Conservation (phyloP, 2,113 vertebrate species). For the Heliornis fulica region DNA sequence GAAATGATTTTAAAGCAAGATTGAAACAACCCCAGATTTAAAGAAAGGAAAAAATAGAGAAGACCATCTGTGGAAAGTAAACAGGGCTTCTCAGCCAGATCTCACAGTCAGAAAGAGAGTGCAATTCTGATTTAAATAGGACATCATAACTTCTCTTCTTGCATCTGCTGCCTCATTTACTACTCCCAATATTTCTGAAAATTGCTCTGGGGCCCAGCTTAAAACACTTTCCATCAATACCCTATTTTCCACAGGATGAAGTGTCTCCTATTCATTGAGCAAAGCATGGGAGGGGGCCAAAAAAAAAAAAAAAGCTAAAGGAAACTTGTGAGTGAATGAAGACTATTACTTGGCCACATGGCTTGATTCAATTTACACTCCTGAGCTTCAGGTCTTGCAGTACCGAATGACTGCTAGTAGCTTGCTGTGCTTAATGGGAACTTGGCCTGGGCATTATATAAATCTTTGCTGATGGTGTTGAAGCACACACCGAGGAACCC, state of each 20-base stretch:
- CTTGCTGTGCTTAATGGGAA: conserved; percentile 16
- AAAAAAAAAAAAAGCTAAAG: background rate
- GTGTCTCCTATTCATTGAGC: background rate
- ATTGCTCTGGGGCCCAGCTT: background rate
- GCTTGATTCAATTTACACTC: conserved; percentile 19
- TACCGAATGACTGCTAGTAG: background rate
- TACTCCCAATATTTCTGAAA: background rate
- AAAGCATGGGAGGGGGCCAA: accelerated
- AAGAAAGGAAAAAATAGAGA: background rate
- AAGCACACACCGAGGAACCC: background rate
- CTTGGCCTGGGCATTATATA: background rate
- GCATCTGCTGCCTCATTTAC: background rate
- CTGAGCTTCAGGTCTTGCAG: background rate
- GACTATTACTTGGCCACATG: background rate
- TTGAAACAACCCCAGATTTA: background rate
- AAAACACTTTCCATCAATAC: background rate
- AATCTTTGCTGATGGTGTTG: background rate
- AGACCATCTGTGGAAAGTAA: background rate
- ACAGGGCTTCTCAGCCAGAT: background rate
- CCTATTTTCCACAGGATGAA: background rate
- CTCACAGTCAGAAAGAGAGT: background rate
- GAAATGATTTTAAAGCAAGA: background rate
- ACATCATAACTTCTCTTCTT: background rate
- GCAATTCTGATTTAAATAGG: background rate
- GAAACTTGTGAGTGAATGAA: background rate